Conservation (phyloP, 2,888 invertebrate genomes). For the Nephrotoma appendiculata region DNA sequence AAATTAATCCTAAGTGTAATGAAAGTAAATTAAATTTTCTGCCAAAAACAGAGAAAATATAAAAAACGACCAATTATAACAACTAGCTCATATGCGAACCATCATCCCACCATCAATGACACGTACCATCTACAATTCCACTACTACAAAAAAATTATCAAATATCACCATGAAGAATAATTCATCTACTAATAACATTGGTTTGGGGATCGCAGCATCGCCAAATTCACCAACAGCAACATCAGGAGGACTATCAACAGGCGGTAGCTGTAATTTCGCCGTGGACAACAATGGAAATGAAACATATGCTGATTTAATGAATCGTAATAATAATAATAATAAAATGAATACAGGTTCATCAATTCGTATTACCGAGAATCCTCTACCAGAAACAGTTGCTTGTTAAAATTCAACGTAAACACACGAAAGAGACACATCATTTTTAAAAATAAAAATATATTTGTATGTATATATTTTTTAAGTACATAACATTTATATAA, state of each 20-base stretch:
- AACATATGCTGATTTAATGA: constrained; percentile 5
- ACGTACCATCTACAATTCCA: constrained; percentile 6
- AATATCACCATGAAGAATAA: constrained; percentile 2
- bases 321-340: neutral
- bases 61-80: constrained; percentile 17
- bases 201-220: constrained; percentile 3
- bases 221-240: neutral
- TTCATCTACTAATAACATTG: constrained; percentile 5
- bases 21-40: constrained; percentile 1
- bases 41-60: constrained; percentile 14
- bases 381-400: constrained; percentile 31
- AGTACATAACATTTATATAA: neutral
- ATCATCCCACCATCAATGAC: constrained; percentile 13
- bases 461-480: neutral
- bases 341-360: neutral
- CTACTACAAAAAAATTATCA: constrained; percentile 1
- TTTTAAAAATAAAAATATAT: neutral
- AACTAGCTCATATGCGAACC: constrained; percentile 17
- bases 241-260: neutral
- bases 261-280: neutral
- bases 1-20: constrained; percentile 2
- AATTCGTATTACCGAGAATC: constrained; percentile 31
- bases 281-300: constrained; percentile 8
- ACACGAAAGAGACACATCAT: neutral
- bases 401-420: constrained; percentile 19